These are phyloP conservation scores for Camponotus pennsylvanicus DNA, from an alignment of 1,140 invertebrate species.

Conservation along the genomic window DNA sequence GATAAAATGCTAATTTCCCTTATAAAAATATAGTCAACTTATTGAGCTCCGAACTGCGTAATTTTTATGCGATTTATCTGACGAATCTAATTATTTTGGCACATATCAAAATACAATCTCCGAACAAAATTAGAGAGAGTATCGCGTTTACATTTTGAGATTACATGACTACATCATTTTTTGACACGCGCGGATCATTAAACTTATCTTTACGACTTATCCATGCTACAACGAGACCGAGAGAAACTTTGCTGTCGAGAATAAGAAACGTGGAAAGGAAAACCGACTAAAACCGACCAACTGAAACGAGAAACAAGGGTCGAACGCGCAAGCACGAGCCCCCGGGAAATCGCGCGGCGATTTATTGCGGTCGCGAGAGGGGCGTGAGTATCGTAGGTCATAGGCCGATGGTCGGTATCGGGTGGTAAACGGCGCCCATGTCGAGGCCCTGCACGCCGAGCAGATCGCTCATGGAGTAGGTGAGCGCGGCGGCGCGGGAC, in stretches of 20 bases:
- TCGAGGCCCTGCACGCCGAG: conserved; percentile 89
- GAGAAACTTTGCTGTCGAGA: background rate
- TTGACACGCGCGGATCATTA: background rate
- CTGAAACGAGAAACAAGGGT: background rate
- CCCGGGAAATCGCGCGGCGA: background rate
- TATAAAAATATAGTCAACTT: background rate
- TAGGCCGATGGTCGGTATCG: conserved; percentile 89
- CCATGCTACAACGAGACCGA: background rate
- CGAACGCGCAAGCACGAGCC: conserved; percentile 20
- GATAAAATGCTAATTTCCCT: conserved; percentile 22
- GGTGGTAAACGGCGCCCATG: conserved; percentile 88
- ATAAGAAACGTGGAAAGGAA: background rate
- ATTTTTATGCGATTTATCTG: conserved; percentile 11
- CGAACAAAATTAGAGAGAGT: background rate
- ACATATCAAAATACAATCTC: conserved; percentile 27
- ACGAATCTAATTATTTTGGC: conserved; percentile 34
- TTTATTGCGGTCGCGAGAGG: conserved; percentile 86
- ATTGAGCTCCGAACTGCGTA: conserved; percentile 6
- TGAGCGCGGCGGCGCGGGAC: conserved; percentile 86
- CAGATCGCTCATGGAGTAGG: conserved; percentile 90
- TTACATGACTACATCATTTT: background rate
- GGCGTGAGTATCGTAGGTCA: conserved; percentile 89
- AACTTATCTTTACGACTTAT: background rate
- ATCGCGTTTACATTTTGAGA: background rate
- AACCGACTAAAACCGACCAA: background rate